Conservation (phyloP, 2,888 invertebrate genomes). For the Operophtera brumata region DNA sequence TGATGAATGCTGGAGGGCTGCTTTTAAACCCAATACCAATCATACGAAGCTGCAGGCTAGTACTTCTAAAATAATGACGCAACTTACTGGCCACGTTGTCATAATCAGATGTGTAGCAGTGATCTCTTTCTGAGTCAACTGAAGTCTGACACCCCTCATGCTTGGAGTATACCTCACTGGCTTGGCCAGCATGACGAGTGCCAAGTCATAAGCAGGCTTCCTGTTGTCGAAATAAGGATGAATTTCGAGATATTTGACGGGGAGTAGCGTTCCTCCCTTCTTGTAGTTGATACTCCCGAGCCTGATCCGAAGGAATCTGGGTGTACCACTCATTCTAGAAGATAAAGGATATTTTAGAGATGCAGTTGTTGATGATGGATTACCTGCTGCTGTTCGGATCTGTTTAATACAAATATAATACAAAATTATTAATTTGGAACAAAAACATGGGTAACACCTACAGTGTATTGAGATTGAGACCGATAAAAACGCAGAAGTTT, state of each 20-base stretch:
- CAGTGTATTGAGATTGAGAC: too few relatives aligned
- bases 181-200: constrained; percentile 51
- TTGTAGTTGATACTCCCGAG: constrained; percentile 66
- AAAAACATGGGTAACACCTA: too few relatives aligned
- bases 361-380: too few relatives aligned
- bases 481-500: too few relatives aligned
- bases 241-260: constrained; percentile 56
- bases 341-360: neutral
- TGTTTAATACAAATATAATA: too few relatives aligned
- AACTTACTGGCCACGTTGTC: constrained; percentile 58
- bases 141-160: constrained; percentile 51
- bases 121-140: constrained; percentile 35
- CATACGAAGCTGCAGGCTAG: too few relatives aligned
- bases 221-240: constrained; percentile 63
- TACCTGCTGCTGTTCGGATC: too few relatives aligned
- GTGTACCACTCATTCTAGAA: constrained; percentile 51
- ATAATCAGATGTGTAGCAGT: constrained; percentile 60
- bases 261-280: constrained; percentile 53
- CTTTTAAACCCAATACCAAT: too few relatives aligned
- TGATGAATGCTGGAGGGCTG: too few relatives aligned
- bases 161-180: constrained; percentile 43
- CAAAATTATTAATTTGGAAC: too few relatives aligned
- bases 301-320: constrained; percentile 52
- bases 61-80: too few relatives aligned
- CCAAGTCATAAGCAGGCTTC: constrained; percentile 59